Base-by-base conservation (phyloP, 2,113 vertebrate genomes). In the Clarias batrachus region DNA sequence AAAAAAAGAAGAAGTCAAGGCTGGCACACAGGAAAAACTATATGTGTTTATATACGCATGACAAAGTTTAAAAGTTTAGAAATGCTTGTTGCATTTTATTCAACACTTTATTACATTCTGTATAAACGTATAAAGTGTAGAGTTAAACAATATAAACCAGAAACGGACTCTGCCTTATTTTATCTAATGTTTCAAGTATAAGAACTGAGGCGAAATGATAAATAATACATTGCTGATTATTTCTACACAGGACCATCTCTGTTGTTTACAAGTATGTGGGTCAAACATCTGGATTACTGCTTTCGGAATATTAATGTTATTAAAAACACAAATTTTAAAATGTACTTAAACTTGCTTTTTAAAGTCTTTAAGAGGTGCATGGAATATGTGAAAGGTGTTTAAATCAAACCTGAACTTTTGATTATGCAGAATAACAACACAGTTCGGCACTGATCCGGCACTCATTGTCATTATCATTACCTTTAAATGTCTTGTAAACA, bases 21-120 rank as follows among this genome's bases (percentile, higher is more conserved):
- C 54, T 66, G 63, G 68, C 78, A 66, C 63, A 85, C 23, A 80
- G 41, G n/a, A 86, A 66, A 81, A n/a, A 23, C 25, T 62, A 4
- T 23, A 57, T 19, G 2, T 65, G 2, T 78, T 23, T 78, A 57
- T 57, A 78, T 10, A 57, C 1, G 30, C 74, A 56, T 48, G 48
- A 56, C 27, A 54, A 27, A 77, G 52, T 56, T 77, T 16, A n/a
- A n/a, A 56, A 48, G 41, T 52, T 48, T 77, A 14, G 74, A 77
- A n/a, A 56, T 56, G 74, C 74, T 10, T 14, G 19, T 41, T 10
- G 41, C 17, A n/a, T 76, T 52, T 76, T 76, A 13, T 52, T 77
- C 27, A 54, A 27, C 23, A 77, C 23, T n/a, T 27, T 52, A 54
- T 54, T 77, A 48, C 12, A 13, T 54, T 77, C 48, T 14, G 5